Conservation (phyloP, 2,113 vertebrate species). For the Mus spicilegus region DNA sequence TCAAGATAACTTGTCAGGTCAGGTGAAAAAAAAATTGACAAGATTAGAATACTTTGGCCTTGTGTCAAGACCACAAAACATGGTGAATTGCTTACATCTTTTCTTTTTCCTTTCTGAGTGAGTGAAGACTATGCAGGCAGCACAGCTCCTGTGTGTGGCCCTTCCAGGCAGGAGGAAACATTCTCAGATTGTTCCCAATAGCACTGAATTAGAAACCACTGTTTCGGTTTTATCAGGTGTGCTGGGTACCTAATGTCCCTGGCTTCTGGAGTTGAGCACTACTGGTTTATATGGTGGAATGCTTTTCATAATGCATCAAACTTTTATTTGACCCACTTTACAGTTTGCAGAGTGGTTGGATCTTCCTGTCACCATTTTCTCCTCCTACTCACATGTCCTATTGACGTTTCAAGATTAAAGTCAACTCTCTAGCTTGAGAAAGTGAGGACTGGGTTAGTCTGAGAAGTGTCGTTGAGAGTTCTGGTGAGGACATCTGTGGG, state of each 20-base stretch:
- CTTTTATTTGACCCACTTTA: neutral
- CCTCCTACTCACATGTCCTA: neutral
- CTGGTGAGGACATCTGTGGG: neutral
- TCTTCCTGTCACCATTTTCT: neutral
- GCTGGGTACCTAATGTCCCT: neutral
- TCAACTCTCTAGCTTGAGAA: neutral
- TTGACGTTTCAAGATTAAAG: neutral
- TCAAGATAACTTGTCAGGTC: conserved; percentile 60
- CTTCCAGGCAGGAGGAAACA: neutral
- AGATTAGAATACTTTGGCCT: conserved; percentile 26
- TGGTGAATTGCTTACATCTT: neutral
- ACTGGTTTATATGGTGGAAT: neutral
- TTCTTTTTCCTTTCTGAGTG: neutral
- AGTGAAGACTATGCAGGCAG: neutral
- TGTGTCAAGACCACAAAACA: conserved; percentile 50
- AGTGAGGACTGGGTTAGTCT: neutral
- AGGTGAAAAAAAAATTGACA: conserved; percentile 55
- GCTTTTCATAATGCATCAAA: conserved; percentile 24
- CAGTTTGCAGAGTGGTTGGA: conserved; percentile 45
- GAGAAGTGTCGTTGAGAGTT: neutral
- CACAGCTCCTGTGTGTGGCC: neutral
- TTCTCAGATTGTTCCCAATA: neutral
- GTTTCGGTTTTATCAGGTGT: conserved; percentile 19
- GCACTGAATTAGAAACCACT: neutral
- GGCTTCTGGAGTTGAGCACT: neutral